Conservation (phyloP, 2,113 vertebrate species). For the Diglossa brunneiventris region DNA sequence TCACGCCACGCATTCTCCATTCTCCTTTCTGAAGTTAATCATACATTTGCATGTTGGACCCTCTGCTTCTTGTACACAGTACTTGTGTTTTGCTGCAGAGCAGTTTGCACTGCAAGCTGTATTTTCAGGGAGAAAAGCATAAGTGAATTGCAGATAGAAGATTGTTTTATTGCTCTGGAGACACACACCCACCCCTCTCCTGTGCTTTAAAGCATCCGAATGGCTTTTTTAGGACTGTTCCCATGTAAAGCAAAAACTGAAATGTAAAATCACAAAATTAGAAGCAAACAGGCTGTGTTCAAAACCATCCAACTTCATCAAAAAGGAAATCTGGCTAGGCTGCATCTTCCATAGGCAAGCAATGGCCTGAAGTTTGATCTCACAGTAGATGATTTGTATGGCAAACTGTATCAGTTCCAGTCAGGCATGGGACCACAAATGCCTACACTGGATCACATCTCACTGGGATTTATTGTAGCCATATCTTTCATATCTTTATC, state of each 20-base stretch:
- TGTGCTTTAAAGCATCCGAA: not conserved
- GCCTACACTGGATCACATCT: not conserved
- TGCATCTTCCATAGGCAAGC: not conserved
- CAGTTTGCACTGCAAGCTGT: not conserved
- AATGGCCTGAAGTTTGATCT: not conserved
- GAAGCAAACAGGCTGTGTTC: not conserved
- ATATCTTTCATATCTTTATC: not conserved
- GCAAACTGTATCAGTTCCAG: not conserved
- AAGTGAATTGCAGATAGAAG: not conserved
- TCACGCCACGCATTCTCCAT: not conserved
- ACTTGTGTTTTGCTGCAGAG: fast-evolving
- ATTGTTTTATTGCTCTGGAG: not conserved
- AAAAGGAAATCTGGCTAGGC: not conserved
- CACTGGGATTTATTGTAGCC: not conserved
- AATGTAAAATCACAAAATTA: not conserved
- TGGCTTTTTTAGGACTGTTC: not conserved
- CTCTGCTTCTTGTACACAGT: not conserved
- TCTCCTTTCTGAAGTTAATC: fast-evolving
- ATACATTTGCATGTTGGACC: not conserved
- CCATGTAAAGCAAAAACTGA: not conserved
- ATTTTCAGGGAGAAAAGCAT: not conserved
- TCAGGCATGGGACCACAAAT: not conserved
- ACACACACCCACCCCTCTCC: not conserved
- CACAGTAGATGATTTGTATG: not conserved
- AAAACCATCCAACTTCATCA: not conserved